These are phyloP conservation scores for Aegotheles bennettii DNA, from an alignment of 2,113 vertebrate genomes.

Conservation along the genomic window DNA sequence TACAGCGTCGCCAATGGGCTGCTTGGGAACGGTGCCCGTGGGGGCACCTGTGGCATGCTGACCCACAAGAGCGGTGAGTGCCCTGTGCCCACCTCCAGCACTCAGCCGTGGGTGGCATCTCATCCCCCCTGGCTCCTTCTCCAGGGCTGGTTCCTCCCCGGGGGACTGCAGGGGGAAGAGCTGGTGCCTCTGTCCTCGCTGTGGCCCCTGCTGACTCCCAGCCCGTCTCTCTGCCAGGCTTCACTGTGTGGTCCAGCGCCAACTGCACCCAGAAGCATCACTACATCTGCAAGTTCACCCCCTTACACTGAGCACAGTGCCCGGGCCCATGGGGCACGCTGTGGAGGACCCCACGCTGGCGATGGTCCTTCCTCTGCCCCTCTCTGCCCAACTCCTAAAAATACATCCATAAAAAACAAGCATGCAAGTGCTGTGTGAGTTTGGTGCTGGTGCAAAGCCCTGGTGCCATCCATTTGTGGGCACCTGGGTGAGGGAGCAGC, in stretches of 20 bases:
- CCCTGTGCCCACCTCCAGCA: rapidly evolving
- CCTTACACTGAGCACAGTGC: background rate
- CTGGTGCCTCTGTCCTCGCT: background rate
- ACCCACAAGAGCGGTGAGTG: slow-evolving; percentile 13
- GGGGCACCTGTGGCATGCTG: background rate
- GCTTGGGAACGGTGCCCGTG: rapidly evolving
- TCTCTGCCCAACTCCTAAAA: background rate
- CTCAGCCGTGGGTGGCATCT: rapidly evolving
- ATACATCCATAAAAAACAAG: background rate
- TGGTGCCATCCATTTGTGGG: rapidly evolving
- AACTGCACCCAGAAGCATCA: background rate
- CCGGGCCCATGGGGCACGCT: rapidly evolving
- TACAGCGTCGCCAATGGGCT: background rate
- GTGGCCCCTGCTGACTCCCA: rapidly evolving
- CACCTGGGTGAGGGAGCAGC: rapidly evolving
- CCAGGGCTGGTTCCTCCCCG: rapidly evolving
- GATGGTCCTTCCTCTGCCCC: background rate
- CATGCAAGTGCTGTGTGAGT: background rate
- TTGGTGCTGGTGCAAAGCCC: background rate
- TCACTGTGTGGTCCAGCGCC: slow-evolving; percentile 19
- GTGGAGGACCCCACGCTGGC: rapidly evolving
- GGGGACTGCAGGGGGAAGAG: background rate
- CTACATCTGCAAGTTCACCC: slow-evolving; percentile 62
- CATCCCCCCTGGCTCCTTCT: background rate
- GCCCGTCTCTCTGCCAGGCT: slow-evolving; percentile 17